These are phyloP conservation scores for Siniperca obscura DNA, from an alignment of 2,797 vertebrate genomes.

Conservation along the genomic window DNA sequence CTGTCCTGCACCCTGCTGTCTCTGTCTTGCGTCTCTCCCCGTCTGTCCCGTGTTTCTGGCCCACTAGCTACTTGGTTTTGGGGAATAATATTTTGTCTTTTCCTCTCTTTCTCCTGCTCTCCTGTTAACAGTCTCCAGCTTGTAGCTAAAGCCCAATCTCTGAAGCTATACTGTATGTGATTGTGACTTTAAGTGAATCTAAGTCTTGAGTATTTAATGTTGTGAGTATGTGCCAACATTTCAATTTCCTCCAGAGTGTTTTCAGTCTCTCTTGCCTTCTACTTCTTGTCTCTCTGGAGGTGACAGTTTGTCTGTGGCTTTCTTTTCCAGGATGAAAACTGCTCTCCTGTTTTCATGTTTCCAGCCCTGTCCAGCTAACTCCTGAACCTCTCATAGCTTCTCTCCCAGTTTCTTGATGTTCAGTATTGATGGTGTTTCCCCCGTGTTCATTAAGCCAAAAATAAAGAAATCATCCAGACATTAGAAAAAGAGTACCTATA, in stretches of 20 bases:
- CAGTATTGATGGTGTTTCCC: conserved; percentile 24
- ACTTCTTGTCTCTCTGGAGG: conserved; percentile 46
- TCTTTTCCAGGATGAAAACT: conserved; percentile 68
- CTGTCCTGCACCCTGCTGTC: conserved; percentile 36
- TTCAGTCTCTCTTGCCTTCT: conserved; percentile 41
- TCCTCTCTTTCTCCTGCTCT: conserved; percentile 30
- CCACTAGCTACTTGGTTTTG: conserved; percentile 33
- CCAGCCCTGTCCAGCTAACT: conserved; percentile 25
- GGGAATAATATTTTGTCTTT: conserved; percentile 52
- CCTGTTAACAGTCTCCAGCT: conserved; percentile 39
- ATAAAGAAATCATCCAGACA: not conserved
- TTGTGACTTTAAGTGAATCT: conserved; percentile 47
- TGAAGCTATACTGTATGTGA: conserved; percentile 32
- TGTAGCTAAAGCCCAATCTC: conserved; percentile 38
- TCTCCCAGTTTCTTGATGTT: conserved; percentile 37
- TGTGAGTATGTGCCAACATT: conserved; percentile 43
- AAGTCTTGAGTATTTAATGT: conserved; percentile 36
- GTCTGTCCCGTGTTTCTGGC: conserved; percentile 39
- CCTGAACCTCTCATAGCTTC: conserved; percentile 31
- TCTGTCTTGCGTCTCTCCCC: conserved; percentile 50
- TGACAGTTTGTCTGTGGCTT: conserved; percentile 46
- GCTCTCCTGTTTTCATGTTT: conserved; percentile 52
- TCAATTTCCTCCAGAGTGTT: conserved; percentile 49
- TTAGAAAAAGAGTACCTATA: too few species aligned
- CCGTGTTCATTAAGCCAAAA: not conserved